Evolutionary conservation across 2,113 vertebrate genomes (phyloP), one percentile per base, ranked within the genome.

Genomic region (Neoarius graeffei): DNA sequence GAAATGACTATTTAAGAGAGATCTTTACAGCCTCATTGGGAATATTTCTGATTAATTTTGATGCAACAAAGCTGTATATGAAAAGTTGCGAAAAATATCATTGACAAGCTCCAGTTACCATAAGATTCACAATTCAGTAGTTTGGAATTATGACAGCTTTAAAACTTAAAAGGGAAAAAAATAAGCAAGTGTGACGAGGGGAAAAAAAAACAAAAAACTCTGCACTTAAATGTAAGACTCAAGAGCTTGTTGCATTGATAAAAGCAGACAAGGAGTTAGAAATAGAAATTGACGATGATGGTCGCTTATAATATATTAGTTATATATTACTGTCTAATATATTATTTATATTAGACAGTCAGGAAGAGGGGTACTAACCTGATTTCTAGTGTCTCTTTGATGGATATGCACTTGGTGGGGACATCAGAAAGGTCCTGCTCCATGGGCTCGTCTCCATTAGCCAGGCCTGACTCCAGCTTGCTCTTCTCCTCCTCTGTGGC

Each of bases 361-460:
- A 57, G 27, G 59, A 3, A 64, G 11, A 17, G 9, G 17, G 11
- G 13, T 19, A 95, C 96, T 95, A 88, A 99, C 98, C 96, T 99
- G 85, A 99, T 99, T 94, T 99, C 98, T 89, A 99, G 96, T 42
- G 96, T 97, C 91, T 99, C 98, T 85, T 96, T 94, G 82, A 94
- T 94, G 86, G 97, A 98, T 92, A 97, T 94, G 91, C 98, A 99
- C 91, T 99, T 99, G 19, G 98, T 99, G 84, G 98, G 98, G 67
- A 99, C 97, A 83, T 98, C 97, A 57, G 98, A 98, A 76, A 99
- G 96, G 92, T 99, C 98, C 90, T 99, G 98, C 90, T 99, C 98
- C 97, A 98, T 98, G n/a, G 98, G 97, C 83, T 99, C 98, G n/a
- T 99, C 98, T 77, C 98, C 98, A 42, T 99, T 99, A 85, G 97